These are phyloP conservation scores for Austrolebias charrua DNA, from an alignment of 2,797 vertebrate genomes.

Conservation along the genomic window DNA sequence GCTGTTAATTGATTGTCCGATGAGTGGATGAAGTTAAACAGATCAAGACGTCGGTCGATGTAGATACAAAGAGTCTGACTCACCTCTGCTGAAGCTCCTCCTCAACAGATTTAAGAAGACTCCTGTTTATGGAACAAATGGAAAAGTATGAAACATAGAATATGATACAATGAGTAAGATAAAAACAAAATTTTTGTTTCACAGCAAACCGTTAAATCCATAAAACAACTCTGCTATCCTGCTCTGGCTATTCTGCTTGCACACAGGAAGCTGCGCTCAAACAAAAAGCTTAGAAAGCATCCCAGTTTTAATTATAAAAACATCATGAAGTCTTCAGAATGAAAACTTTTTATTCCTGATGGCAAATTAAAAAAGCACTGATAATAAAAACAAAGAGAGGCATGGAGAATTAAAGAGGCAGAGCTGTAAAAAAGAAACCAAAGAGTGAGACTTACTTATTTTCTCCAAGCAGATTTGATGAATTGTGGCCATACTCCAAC, in stretches of 20 bases:
- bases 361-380: neutral
- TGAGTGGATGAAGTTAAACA: constrained; percentile 63
- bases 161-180: neutral
- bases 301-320: too few relatives aligned
- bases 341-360: too few relatives aligned
- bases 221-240: too few relatives aligned
- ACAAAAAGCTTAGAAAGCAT: too few relatives aligned
- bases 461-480: constrained; percentile 87
- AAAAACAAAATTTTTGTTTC: too few relatives aligned
- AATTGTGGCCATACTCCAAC: constrained; percentile 89
- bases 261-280: too few relatives aligned
- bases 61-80: constrained; percentile 52
- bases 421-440: neutral
- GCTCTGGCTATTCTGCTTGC: too few relatives aligned
- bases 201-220: too few relatives aligned
- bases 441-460: constrained; percentile 88
- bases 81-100: constrained; percentile 97
- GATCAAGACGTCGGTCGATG: constrained; percentile 22
- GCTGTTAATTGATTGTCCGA: constrained; percentile 66
- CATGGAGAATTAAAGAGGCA: neutral
- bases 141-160: neutral
- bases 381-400: neutral
- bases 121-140: constrained; percentile 79
- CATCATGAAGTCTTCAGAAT: too few relatives aligned
- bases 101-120: constrained; percentile 96